A percentile compares a stretch with the other conserved stretches of the same genome.
Conservation (phyloP, 2,113 vertebrate species). For the Apteryx owenii region DNA sequence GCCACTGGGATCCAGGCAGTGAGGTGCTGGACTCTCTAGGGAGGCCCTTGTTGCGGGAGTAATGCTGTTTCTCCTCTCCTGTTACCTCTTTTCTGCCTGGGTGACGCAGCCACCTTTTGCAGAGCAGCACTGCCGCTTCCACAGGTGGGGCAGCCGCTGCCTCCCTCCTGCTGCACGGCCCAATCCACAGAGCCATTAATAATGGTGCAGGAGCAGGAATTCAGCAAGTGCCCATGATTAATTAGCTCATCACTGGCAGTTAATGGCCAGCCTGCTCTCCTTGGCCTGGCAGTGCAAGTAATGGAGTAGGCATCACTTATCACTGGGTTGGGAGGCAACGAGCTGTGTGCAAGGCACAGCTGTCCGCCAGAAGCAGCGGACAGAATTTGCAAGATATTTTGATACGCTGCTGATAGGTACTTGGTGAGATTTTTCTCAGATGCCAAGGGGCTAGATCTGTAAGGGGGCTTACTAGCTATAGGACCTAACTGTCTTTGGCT, state of each 20-base stretch:
- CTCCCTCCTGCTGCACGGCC: accelerated
- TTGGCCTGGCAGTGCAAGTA: background rate
- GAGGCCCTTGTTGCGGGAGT: background rate
- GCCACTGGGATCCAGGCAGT: too few relatives aligned
- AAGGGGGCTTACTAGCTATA: background rate
- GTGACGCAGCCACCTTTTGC: background rate
- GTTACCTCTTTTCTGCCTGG: background rate
- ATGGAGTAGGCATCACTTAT: background rate
- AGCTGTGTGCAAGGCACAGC: background rate
- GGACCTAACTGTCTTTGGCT: background rate
- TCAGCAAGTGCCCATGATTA: conserved; percentile 28
- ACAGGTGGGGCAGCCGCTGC: background rate
- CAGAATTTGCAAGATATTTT: background rate
- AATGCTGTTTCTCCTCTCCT: background rate
- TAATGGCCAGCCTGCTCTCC: conserved; percentile 26
- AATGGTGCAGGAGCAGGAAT: background rate
- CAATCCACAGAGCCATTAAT: conserved; percentile 50
- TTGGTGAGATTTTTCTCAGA: background rate
- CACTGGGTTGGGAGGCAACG: accelerated
- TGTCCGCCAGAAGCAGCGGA: background rate
- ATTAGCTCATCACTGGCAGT: background rate
- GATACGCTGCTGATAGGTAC: background rate
- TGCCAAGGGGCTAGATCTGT: background rate
- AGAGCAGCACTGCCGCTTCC: conserved; percentile 14
- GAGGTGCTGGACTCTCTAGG: background rate